These are phyloP conservation scores for Acestrorhynchus altus DNA, from an alignment of 2,797 vertebrate species.

Conservation along the genomic window DNA sequence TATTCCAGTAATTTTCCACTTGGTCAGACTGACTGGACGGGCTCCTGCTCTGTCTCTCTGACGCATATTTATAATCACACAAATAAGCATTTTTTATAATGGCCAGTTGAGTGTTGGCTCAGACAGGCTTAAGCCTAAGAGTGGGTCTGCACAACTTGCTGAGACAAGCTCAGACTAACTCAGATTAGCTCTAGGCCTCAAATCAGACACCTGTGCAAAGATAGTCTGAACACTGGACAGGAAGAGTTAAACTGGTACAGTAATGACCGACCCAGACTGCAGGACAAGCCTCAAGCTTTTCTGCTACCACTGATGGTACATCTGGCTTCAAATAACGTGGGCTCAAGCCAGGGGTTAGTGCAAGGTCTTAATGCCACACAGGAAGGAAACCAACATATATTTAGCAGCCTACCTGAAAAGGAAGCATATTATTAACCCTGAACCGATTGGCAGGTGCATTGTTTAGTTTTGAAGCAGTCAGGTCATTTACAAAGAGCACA, in stretches of 20 bases:
- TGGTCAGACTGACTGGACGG: not conserved
- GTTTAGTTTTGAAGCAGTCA: not conserved
- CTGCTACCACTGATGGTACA: not conserved
- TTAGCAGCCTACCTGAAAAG: not conserved
- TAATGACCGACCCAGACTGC: not conserved
- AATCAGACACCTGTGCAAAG: not conserved
- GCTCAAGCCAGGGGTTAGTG: not conserved
- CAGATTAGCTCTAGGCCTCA: slow-evolving; percentile 11
- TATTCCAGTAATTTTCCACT: slow-evolving; percentile 46
- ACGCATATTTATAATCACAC: slow-evolving; percentile 35
- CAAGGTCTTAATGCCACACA: slow-evolving; percentile 7
- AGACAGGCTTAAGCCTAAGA: slow-evolving; percentile 18
- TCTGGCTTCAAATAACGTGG: not conserved
- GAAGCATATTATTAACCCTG: slow-evolving; percentile 13
- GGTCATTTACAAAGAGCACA: not conserved
- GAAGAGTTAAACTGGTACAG: not conserved
- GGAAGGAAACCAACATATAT: not conserved
- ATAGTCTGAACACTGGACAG: not conserved
- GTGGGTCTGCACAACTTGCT: slow-evolving; percentile 16
- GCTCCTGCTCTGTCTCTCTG: slow-evolving; percentile 10
- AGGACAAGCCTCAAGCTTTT: not conserved
- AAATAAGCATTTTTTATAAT: slow-evolving; percentile 3
- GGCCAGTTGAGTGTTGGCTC: slow-evolving; percentile 17
- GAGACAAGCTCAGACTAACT: slow-evolving; percentile 10
- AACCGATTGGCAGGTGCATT: not conserved